Conservation (phyloP, 2,888 invertebrate species). For the Andrena marginata region DNA sequence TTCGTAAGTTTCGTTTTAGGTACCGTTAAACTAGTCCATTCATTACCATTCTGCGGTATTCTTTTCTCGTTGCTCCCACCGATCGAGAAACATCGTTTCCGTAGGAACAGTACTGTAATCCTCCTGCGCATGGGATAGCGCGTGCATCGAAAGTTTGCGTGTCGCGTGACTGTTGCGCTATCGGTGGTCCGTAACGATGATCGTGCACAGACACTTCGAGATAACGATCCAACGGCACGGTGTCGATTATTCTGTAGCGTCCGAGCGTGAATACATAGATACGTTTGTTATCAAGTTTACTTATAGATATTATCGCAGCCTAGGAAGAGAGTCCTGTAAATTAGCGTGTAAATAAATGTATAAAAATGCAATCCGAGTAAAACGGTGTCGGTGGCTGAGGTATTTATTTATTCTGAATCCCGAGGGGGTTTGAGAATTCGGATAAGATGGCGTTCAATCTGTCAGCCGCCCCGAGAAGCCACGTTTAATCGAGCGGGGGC, state of each 20-base stretch:
- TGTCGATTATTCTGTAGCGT: conserved; percentile 37
- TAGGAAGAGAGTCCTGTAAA: conserved; percentile 79
- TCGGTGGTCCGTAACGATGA: background rate
- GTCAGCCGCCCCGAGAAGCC: background rate
- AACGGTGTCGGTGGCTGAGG: conserved; percentile 34
- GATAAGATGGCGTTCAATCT: too few species aligned
- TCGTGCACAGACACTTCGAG: background rate
- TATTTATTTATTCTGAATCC: conserved; percentile 55
- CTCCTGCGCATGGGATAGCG: background rate
- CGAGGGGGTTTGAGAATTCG: background rate
- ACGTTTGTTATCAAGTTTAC: conserved; percentile 38
- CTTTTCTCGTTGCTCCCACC: background rate
- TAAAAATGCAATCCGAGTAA: conserved; percentile 65
- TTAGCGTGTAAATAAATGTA: conserved; percentile 85
- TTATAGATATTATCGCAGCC: conserved; percentile 51
- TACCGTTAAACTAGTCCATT: conserved; percentile 29
- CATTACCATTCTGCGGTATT: background rate
- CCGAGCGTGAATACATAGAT: conserved; percentile 3
- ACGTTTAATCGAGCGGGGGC: background rate
- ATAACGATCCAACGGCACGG: conserved; percentile 21
- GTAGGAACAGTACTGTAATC: background rate
- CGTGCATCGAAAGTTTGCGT: background rate
- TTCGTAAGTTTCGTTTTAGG: background rate
- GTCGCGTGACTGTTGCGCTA: background rate
- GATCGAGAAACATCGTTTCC: background rate